Conservation (phyloP, 2,797 vertebrate species). For the Sorex maritimensis region DNA sequence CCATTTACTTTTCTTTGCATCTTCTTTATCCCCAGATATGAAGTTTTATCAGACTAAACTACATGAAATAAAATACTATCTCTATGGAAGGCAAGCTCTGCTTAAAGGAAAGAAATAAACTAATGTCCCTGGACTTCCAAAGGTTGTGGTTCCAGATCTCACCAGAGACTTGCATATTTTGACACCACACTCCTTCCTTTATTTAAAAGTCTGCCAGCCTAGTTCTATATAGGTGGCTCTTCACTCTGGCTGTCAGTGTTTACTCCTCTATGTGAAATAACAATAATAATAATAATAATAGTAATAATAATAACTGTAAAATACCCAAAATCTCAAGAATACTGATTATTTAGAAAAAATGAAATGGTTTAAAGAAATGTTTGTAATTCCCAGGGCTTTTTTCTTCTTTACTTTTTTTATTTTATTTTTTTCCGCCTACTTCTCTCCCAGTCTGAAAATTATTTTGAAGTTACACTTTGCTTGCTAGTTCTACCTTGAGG, state of each 20-base stretch:
- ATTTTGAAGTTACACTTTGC: constrained; percentile 63
- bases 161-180: constrained; percentile 61
- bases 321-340: constrained; percentile 74
- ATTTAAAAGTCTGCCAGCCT: constrained; percentile 23
- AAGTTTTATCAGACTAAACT: constrained; percentile 73
- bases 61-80: constrained; percentile 71
- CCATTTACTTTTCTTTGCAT: constrained; percentile 45
- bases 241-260: constrained; percentile 69
- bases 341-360: constrained; percentile 47
- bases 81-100: constrained; percentile 60
- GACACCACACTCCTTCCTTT: constrained; percentile 55
- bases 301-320: constrained; percentile 43
- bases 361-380: constrained; percentile 13
- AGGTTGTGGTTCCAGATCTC: constrained; percentile 30
- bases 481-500: constrained; percentile 24
- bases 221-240: constrained; percentile 52
- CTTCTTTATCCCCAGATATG: constrained; percentile 59
- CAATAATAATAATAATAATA: neutral
- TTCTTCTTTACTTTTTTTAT: neutral
- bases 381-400: too few relatives aligned
- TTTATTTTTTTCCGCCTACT: neutral
- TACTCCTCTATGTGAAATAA: constrained; percentile 58
- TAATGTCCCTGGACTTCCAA: constrained; percentile 71
- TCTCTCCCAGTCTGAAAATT: constrained; percentile 41
- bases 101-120: constrained; percentile 52